Evolutionary conservation across 2,888 invertebrate genomes (phyloP).

Genomic region (Adelognathus sp.): DNA sequence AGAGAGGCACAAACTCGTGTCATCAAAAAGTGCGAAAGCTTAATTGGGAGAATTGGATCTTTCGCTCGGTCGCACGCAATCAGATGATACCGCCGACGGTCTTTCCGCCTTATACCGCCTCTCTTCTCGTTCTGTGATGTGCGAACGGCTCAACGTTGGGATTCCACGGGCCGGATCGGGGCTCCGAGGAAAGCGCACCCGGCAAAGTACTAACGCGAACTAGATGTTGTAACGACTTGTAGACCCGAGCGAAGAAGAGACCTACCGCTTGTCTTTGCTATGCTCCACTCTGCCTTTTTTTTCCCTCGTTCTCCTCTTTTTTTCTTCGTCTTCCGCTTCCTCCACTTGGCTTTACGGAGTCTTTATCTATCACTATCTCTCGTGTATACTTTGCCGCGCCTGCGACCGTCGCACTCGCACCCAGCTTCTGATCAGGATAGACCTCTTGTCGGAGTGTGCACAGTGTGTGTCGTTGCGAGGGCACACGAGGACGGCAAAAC

Average conservation of each 20-base stretch:
- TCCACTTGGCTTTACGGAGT: neutral
- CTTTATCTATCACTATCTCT: constrained; percentile 7
- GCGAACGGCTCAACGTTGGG: neutral
- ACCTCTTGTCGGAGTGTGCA: neutral
- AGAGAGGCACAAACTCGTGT: constrained; percentile 63
- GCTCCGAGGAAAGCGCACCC: neutral
- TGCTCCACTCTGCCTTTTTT: constrained; percentile 8
- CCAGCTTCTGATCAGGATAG: neutral
- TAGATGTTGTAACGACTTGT: constrained; percentile 11
- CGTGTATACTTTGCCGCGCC: neutral
- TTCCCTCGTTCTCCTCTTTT: too few species aligned
- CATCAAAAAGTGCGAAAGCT: constrained; percentile 80
- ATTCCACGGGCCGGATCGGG: neutral
- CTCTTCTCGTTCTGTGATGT: neutral
- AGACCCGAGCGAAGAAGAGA: neutral
- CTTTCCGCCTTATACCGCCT: constrained; percentile 44
- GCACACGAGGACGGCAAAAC: neutral
- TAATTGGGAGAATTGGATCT: constrained; percentile 79
- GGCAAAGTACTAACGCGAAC: constrained; percentile 25
- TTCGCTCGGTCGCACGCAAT: constrained; percentile 76
- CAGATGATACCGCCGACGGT: constrained; percentile 69
- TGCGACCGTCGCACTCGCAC: neutral
- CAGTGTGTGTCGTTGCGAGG: neutral
- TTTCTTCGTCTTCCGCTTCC: neutral
- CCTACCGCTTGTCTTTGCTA: neutral